phyloP scores from a whole-genome alignment of 2,113 vertebrate genomes.

The Phainopepla nitens region DNA sequence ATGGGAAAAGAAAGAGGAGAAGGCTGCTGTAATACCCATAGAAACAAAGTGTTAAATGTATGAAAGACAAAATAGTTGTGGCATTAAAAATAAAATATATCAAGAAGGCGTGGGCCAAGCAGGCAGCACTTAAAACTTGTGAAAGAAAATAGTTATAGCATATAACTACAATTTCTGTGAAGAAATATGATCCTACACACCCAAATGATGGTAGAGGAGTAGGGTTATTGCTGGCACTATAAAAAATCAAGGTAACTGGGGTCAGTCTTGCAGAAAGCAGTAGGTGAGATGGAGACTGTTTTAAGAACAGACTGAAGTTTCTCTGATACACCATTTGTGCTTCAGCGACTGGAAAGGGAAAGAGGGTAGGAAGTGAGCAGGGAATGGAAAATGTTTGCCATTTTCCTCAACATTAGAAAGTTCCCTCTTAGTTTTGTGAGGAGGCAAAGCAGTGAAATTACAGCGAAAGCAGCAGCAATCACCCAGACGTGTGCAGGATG shows the following conservation, averaged over 20 bases:
- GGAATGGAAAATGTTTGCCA: background rate
- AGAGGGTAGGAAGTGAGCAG: background rate
- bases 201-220: background rate
- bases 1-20: background rate
- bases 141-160: background rate
- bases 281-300: background rate
- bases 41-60: background rate
- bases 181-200: background rate
- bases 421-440: background rate
- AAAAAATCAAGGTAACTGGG: background rate
- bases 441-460: background rate
- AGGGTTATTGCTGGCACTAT: background rate
- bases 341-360: background rate
- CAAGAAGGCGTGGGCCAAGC: background rate
- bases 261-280: background rate
- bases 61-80: rapidly evolving
- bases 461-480: background rate
- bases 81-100: background rate
- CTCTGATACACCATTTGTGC: background rate
- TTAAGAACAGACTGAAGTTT: background rate
- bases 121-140: background rate
- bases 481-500: background rate
- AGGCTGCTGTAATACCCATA: background rate
- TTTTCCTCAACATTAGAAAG: background rate
- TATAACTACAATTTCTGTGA: background rate